phyloP scores from a whole-genome alignment of 2,888 invertebrate species.

The Lucinisca nassula region DNA sequence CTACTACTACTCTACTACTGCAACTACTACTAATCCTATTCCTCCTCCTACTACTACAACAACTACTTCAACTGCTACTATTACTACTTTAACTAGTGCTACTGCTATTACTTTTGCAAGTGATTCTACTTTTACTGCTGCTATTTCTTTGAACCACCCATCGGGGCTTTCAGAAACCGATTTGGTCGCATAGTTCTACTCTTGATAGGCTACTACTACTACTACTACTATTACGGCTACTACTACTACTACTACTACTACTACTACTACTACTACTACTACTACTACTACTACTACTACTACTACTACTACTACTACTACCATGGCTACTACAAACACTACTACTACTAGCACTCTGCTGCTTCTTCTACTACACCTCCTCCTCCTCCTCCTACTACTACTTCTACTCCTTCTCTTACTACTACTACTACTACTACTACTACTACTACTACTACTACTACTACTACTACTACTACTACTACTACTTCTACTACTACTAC shows the following conservation, averaged over 20 bases:
- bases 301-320: background rate
- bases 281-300: background rate
- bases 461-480: background rate
- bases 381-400: too few relatives aligned
- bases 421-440: background rate
- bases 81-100: background rate
- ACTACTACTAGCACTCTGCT: background rate
- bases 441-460: background rate
- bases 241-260: too few relatives aligned
- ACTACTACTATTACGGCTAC: background rate
- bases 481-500: background rate
- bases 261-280: background rate
- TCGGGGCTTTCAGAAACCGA: too few relatives aligned
- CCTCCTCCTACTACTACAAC: background rate
- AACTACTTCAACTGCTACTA: background rate
- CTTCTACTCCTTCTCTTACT: too few relatives aligned
- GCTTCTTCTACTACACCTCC: background rate
- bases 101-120: too few relatives aligned
- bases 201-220: too few relatives aligned
- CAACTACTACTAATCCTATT: too few relatives aligned
- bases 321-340: background rate
- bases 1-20: too few relatives aligned
- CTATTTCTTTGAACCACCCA: too few relatives aligned
- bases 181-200: too few relatives aligned
- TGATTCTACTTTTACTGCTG: background rate